A percentile compares a stretch with the other conserved stretches of the same genome.
phyloP scores from a whole-genome alignment of 2,113 vertebrate species.

The Narcine bancroftii region DNA sequence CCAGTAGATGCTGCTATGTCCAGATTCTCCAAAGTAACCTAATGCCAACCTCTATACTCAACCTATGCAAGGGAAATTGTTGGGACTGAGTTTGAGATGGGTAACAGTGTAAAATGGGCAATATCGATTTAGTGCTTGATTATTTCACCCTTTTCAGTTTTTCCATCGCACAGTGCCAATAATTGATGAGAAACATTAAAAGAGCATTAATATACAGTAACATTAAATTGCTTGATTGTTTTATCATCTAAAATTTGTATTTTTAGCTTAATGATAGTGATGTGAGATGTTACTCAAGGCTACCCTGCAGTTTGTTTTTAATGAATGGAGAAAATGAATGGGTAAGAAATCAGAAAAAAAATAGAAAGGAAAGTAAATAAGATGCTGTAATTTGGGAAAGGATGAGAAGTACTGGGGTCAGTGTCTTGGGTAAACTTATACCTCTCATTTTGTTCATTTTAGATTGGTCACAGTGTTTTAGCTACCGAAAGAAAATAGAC shows the following conservation, averaged over 20 bases:
- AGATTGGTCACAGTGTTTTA: no score
- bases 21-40: neutral
- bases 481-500: no score
- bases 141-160: neutral
- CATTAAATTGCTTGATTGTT: neutral
- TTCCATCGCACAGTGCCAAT: no score
- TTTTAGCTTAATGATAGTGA: neutral
- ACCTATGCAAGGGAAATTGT: neutral
- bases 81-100: neutral
- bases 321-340: neutral
- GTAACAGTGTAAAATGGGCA: neutral
- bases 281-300: neutral
- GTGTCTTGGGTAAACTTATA: no score
- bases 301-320: neutral
- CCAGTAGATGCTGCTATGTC: neutral
- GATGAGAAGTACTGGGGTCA: neutral
- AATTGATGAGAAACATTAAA: neutral
- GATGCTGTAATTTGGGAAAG: neutral
- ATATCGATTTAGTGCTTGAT: neutral
- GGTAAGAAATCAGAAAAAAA: neutral
- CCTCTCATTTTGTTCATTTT: no score
- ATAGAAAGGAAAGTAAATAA: neutral
- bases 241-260: neutral
- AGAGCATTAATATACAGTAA: neutral
- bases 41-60: no score